phyloP scores from a whole-genome alignment of 2,113 vertebrate species.

The Oreotrochilus melanogaster region DNA sequence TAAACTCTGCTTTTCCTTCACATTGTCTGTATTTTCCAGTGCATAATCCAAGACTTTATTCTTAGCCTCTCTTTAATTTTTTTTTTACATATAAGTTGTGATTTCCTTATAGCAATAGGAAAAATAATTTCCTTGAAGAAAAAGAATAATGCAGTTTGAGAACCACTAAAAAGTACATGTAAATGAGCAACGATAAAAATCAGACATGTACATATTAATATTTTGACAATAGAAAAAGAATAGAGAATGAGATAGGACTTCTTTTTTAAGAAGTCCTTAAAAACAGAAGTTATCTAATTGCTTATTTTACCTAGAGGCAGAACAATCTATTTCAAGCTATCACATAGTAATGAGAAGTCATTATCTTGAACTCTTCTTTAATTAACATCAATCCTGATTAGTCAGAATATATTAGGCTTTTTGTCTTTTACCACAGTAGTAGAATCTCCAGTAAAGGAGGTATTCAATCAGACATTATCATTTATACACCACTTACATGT shows the following conservation, averaged over 20 bases:
- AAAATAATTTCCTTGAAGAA: not conserved
- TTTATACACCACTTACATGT: slow-evolving; percentile 50
- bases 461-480: slow-evolving; percentile 75
- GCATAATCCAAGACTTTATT: not conserved
- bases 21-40: not conserved
- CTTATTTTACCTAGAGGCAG: slow-evolving; percentile 80
- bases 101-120: not conserved
- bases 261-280: slow-evolving; percentile 68
- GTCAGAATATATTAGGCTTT: slow-evolving; percentile 80
- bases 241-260: slow-evolving; percentile 50
- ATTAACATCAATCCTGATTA: slow-evolving; percentile 85
- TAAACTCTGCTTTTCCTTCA: not conserved
- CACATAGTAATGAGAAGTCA: slow-evolving; percentile 82
- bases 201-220: slow-evolving; percentile 56
- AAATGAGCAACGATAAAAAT: slow-evolving; percentile 25
- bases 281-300: slow-evolving; percentile 78
- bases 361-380: slow-evolving; percentile 83
- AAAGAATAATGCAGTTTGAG: not conserved
- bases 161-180: not conserved
- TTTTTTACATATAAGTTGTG: not conserved
- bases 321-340: slow-evolving; percentile 81
- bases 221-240: slow-evolving; percentile 67
- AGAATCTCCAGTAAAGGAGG: slow-evolving; percentile 61
- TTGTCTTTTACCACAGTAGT: slow-evolving; percentile 78
- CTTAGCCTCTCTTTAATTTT: not conserved